Percentiles rank a stretch among this genome's conserved stretches.
These are phyloP conservation scores for Steinernema scapterisci DNA, from an alignment of 2,888 invertebrate genomes.

Conservation along the genomic window DNA sequence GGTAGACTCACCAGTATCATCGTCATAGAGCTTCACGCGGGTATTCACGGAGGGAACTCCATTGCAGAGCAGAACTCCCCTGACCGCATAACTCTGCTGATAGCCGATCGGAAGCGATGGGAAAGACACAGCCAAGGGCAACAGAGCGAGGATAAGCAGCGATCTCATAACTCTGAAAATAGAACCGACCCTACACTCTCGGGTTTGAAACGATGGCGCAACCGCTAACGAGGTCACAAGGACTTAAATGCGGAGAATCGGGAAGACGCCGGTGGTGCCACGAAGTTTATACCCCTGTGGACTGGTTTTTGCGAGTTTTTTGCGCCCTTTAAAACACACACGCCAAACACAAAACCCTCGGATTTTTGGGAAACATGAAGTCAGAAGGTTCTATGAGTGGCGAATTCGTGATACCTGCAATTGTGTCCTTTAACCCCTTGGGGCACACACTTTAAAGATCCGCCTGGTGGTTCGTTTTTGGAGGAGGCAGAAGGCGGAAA, in stretches of 20 bases:
- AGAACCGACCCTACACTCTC: too few relatives aligned
- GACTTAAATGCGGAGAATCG: not conserved
- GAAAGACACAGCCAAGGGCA: constrained; percentile 6
- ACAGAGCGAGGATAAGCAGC: not conserved
- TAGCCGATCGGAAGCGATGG: constrained; percentile 24
- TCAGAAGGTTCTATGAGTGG: too few relatives aligned
- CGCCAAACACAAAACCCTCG: not conserved
- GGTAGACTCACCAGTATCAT: constrained; percentile 7
- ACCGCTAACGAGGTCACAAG: not conserved
- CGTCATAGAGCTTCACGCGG: constrained; percentile 17
- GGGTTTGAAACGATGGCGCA: too few relatives aligned
- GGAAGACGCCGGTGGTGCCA: not conserved
- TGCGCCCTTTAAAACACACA: constrained; percentile 23
- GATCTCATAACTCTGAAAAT: not conserved
- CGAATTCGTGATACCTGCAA: too few relatives aligned
- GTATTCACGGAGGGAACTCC: constrained; percentile 9
- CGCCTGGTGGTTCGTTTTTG: not conserved
- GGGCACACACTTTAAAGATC: constrained; percentile 1
- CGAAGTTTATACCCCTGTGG: not conserved
- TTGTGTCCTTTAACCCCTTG: not conserved
- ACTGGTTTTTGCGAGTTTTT: constrained; percentile 26
- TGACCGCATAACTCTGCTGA: constrained; percentile 16
- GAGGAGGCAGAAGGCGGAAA: not conserved
- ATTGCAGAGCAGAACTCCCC: not conserved
- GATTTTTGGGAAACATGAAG: not conserved